Percentiles rank a stretch among this genome's conserved stretches.
These are phyloP conservation scores for Campopleginae sp. DNA, from an alignment of 2,888 invertebrate species.

Conservation along the genomic window DNA sequence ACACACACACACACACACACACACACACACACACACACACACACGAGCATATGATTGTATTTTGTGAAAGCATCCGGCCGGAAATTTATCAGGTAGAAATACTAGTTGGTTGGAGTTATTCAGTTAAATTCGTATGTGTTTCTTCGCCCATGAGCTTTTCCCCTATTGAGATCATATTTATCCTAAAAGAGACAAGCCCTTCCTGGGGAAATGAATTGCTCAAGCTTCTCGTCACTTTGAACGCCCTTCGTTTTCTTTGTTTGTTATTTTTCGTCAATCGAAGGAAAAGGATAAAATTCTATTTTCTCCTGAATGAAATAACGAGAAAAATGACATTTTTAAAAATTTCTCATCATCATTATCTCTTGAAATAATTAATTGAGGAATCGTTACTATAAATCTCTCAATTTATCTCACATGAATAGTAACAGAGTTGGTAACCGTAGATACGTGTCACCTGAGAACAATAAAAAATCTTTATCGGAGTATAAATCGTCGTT, in stretches of 20 bases:
- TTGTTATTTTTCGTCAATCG: not conserved
- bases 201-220: conserved; percentile 60
- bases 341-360: not conserved
- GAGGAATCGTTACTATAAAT: not conserved
- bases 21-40: no score
- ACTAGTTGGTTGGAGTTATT: conserved; percentile 45
- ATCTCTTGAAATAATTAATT: not conserved
- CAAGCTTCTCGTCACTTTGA: conserved; percentile 37
- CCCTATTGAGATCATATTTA: conserved; percentile 62
- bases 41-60: conserved; percentile 8
- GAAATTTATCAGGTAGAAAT: conserved; percentile 75
- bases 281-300: not conserved
- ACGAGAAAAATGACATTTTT: not conserved
- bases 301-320: not conserved
- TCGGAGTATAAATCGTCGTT: conserved; percentile 74
- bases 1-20: conserved; percentile 53
- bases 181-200: conserved; percentile 57
- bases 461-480: conserved; percentile 73
- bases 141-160: conserved; percentile 12
- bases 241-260: not conserved
- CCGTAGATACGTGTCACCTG: conserved; percentile 11
- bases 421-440: not conserved
- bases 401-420: not conserved
- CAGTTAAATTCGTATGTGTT: conserved; percentile 11
- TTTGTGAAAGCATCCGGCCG: conserved; percentile 24